These are phyloP conservation scores for Heliconius aoede DNA, from an alignment of 2,888 invertebrate genomes.

Conservation along the genomic window DNA sequence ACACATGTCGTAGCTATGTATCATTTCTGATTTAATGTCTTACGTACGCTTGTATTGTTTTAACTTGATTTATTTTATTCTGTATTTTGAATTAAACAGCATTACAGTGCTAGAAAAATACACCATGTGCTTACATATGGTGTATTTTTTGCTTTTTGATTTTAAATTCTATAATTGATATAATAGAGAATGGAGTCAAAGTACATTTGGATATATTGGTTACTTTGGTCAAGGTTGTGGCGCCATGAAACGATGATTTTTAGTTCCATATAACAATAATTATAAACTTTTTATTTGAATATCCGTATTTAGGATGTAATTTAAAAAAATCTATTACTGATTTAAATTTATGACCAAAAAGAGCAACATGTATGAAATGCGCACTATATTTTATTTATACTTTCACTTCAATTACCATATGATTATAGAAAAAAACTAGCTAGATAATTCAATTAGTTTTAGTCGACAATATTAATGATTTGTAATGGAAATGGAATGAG, in stretches of 20 bases:
- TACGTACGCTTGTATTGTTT: slow-evolving; percentile 12
- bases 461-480: neutral
- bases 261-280: no score
- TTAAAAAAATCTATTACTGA: no score
- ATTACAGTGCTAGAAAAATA: no score
- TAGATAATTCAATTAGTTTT: neutral
- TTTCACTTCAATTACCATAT: neutral
- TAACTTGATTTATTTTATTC: neutral
- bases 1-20: slow-evolving; percentile 1
- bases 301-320: neutral
- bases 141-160: no score
- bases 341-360: no score
- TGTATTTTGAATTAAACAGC: neutral
- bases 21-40: slow-evolving; percentile 13
- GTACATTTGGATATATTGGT: no score
- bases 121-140: no score
- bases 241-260: no score
- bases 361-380: neutral
- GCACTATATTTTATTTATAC: neutral
- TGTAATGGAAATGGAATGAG: slow-evolving; percentile 9
- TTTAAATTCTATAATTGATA: no score
- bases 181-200: no score
- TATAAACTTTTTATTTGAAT: no score
- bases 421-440: neutral
- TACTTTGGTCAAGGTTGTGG: no score